A percentile compares a stretch with the other conserved stretches of the same genome.
These are phyloP conservation scores for Eristalis intricaria DNA, from an alignment of 2,888 invertebrate genomes.

Conservation along the genomic window DNA sequence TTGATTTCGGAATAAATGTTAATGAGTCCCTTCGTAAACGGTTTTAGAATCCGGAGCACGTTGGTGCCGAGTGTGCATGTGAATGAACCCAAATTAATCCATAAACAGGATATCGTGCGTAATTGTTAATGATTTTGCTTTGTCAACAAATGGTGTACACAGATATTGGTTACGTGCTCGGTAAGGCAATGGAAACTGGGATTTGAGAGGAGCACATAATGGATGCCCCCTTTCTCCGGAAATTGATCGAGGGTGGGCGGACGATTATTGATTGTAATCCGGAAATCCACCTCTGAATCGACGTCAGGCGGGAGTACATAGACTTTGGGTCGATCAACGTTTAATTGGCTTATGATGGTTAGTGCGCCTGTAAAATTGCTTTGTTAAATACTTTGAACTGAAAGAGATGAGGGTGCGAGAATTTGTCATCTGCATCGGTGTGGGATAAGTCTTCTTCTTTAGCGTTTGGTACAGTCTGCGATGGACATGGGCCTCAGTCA, in stretches of 20 bases:
- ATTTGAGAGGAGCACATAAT: neutral
- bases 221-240: neutral
- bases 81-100: slow-evolving; percentile 45
- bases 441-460: too few relatives aligned
- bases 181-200: slow-evolving; percentile 5
- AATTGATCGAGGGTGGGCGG: neutral
- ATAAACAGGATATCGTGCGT: slow-evolving; percentile 42
- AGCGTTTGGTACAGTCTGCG: too few relatives aligned
- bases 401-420: neutral
- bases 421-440: too few relatives aligned
- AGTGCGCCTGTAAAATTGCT: neutral
- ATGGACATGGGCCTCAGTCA: too few relatives aligned
- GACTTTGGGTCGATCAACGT: neutral
- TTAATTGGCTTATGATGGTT: neutral
- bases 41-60: slow-evolving; percentile 17
- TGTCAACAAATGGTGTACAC: slow-evolving; percentile 50
- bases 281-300: neutral
- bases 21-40: neutral
- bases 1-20: slow-evolving; percentile 18
- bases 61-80: slow-evolving; percentile 18
- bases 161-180: slow-evolving; percentile 43
- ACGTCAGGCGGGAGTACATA: neutral
- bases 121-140: slow-evolving; percentile 53
- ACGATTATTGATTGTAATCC: neutral
- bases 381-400: neutral